Evolutionary conservation across 2,888 invertebrate species (phyloP).

Genomic region (Vesta saturnalis): DNA sequence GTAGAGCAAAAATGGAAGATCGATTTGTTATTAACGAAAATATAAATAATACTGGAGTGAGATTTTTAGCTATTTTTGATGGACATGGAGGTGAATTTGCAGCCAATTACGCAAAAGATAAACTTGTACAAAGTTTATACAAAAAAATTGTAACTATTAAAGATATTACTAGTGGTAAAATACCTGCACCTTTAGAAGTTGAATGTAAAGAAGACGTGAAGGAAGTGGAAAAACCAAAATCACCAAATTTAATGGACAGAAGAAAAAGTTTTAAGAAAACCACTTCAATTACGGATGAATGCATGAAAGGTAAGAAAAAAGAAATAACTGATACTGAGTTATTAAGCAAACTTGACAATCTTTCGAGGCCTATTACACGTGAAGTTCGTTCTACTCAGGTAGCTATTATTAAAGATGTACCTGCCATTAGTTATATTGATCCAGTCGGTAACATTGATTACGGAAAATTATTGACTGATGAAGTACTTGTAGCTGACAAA

Average conservation of each 20-base stretch:
- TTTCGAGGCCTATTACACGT: constrained; percentile 69
- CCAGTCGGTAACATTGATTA: constrained; percentile 80
- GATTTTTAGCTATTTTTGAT: constrained; percentile 92
- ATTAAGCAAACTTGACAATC: constrained; percentile 71
- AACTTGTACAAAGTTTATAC: constrained; percentile 82
- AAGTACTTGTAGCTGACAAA: constrained; percentile 86
- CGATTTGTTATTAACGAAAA: constrained; percentile 89
- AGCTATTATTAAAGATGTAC: constrained; percentile 63
- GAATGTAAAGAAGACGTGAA: constrained; percentile 62
- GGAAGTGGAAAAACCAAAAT: constrained; percentile 57
- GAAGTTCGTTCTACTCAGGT: constrained; percentile 67
- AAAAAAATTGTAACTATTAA: constrained; percentile 80
- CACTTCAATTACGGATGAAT: constrained; percentile 65
- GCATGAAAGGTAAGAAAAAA: constrained; percentile 58
- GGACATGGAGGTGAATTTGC: constrained; percentile 97
- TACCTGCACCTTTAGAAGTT: constrained; percentile 43
- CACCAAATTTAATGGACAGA: constrained; percentile 63
- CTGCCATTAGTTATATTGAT: constrained; percentile 73
- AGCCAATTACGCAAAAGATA: constrained; percentile 91
- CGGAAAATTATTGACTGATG: constrained; percentile 84
- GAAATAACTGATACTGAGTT: constrained; percentile 76
- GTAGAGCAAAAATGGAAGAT: constrained; percentile 94
- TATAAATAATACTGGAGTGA: constrained; percentile 84
- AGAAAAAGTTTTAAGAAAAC: constrained; percentile 76
- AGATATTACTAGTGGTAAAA: constrained; percentile 72